Conservation (phyloP, 2,888 invertebrate genomes). For the Metallyticus violacea region DNA sequence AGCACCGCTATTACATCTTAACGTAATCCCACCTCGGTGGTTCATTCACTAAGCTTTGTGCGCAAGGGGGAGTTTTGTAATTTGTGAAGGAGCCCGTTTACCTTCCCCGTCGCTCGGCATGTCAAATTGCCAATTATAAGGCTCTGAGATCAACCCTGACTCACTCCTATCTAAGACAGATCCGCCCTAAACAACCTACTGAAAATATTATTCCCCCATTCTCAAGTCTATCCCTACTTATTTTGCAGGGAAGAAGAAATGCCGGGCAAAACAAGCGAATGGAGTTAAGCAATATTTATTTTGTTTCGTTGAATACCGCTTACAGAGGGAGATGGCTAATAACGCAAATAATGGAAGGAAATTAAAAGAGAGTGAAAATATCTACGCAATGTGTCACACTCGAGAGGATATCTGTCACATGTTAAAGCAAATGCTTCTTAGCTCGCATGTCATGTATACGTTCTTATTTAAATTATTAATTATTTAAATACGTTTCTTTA, state of each 20-base stretch:
- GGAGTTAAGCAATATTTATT: neutral
- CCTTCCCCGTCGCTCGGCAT: neutral
- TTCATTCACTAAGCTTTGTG: no score
- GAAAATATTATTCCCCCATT: neutral
- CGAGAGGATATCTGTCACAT: neutral
- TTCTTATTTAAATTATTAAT: neutral
- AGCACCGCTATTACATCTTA: neutral
- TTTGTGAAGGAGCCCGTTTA: neutral
- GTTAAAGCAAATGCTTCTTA: neutral
- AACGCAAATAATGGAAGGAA: neutral
- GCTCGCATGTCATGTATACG: neutral
- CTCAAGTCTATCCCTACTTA: neutral
- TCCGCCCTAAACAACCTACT: neutral
- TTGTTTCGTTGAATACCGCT: neutral
- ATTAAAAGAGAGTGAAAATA: no score
- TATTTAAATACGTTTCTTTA: neutral
- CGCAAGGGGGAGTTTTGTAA: no score
- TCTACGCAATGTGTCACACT: neutral
- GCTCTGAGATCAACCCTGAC: neutral
- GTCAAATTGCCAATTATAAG: neutral
- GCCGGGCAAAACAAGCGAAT: neutral
- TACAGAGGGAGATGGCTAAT: neutral
- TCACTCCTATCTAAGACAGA: neutral
- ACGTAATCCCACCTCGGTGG: neutral
- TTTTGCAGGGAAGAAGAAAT: neutral